Evolutionary conservation across 2,888 invertebrate species (phyloP).

Genomic region (Horisme vitalbata): DNA sequence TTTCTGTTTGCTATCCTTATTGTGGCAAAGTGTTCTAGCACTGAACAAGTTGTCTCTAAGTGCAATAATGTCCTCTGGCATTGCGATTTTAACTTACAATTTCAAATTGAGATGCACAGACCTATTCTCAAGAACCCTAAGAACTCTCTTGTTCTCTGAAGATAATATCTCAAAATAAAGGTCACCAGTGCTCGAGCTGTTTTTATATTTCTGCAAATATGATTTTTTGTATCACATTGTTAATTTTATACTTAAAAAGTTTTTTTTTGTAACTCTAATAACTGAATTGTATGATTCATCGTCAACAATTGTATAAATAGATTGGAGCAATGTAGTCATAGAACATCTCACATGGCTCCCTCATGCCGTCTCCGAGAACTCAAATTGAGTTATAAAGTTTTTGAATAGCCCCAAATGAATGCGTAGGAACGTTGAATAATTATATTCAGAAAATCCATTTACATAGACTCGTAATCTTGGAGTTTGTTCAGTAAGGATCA

Average conservation of each 20-base stretch:
- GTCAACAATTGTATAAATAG: no score
- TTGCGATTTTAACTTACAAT: slow-evolving; percentile 34
- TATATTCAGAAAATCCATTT: slow-evolving; percentile 49
- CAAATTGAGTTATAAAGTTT: slow-evolving; percentile 51
- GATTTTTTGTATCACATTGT: no score
- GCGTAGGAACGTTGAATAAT: slow-evolving; percentile 43
- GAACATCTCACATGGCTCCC: no score
- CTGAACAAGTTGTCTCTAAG: slow-evolving; percentile 55
- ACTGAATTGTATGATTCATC: no score
- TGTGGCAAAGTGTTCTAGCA: slow-evolving; percentile 39
- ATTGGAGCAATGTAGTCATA: no score
- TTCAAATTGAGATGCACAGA: slow-evolving; percentile 29
- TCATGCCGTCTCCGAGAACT: slow-evolving; percentile 37
- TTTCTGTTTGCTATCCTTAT: slow-evolving; percentile 1
- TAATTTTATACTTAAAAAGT: no score
- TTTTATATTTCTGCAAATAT: no score
- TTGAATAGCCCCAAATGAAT: slow-evolving; percentile 52
- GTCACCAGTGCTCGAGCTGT: not conserved
- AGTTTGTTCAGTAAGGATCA: slow-evolving; percentile 17
- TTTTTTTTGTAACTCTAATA: no score
- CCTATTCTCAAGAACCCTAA: slow-evolving; percentile 8
- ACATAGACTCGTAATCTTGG: slow-evolving; percentile 33
- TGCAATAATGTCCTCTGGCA: slow-evolving; percentile 49
- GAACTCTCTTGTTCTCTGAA: not conserved
- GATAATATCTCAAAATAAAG: not conserved